Percentiles rank a stretch among this genome's conserved stretches.
Evolutionary conservation across 2,113 vertebrate genomes (phyloP).

Genomic region (Eira barbara): DNA sequence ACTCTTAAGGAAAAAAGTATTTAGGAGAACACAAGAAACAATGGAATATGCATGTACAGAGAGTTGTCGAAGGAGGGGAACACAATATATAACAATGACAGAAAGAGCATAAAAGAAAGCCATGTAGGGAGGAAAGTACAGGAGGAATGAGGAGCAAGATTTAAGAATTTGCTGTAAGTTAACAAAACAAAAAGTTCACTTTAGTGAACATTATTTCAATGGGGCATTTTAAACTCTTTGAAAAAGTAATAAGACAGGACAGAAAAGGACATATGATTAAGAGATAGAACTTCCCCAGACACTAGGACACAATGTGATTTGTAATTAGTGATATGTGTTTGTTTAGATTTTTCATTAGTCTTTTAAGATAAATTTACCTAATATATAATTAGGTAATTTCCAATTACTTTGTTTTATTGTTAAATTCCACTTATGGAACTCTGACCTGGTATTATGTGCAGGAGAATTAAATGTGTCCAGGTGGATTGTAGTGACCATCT

Average conservation of each 20-base stretch:
- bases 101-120: neutral
- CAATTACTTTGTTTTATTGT: neutral
- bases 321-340: neutral
- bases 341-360: neutral
- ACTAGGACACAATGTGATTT: neutral
- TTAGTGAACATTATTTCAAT: neutral
- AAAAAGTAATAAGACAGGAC: neutral
- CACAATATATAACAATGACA: neutral
- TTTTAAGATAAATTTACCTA: conserved; percentile 1
- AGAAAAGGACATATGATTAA: neutral
- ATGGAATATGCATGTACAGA: accelerated
- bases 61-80: neutral
- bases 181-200: neutral
- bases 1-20: neutral
- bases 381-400: neutral
- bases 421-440: neutral
- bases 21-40: neutral
- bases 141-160: neutral
- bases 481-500: conserved; percentile 53
- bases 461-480: neutral
- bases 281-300: neutral
- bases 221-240: neutral
- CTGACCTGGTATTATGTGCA: neutral
- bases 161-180: neutral
- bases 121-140: neutral